Conservation (phyloP, 2,113 vertebrate species). For the Gobius niger region DNA sequence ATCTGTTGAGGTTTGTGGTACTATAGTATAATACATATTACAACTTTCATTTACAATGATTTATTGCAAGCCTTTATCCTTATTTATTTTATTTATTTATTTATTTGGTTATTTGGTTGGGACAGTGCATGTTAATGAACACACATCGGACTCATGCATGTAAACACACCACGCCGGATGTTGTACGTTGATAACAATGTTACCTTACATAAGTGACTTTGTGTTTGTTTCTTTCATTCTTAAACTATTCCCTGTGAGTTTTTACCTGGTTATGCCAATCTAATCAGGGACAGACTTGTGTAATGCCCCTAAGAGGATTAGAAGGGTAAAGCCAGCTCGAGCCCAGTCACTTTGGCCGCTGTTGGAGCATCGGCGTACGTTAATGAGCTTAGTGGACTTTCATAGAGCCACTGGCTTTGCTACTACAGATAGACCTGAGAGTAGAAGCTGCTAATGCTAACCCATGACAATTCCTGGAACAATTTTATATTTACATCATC, state of each 20-base stretch:
- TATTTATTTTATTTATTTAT: too few species aligned
- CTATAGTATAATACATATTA: too few species aligned
- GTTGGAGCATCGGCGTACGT: constrained; percentile 63
- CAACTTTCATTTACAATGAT: too few species aligned
- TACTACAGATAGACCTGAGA: constrained; percentile 42
- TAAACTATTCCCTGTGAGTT: constrained; percentile 36
- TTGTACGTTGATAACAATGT: neutral
- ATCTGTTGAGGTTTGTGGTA: too few species aligned
- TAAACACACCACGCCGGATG: too few species aligned
- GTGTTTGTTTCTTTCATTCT: neutral
- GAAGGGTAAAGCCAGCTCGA: constrained; percentile 71
- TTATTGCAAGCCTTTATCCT: too few species aligned
- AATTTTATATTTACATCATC: neutral
- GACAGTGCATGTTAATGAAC: too few species aligned
- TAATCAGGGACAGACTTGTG: constrained; percentile 77
- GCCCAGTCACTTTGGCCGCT: constrained; percentile 62
- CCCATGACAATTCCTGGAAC: neutral
- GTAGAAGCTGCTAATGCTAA: constrained; percentile 1
- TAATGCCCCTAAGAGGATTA: constrained; percentile 80
- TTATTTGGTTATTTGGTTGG: too few species aligned
- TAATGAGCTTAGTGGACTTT: constrained; percentile 76
- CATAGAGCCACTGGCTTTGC: constrained; percentile 59
- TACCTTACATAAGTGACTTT: neutral
- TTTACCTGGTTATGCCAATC: constrained; percentile 60
- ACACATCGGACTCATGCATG: too few species aligned